A percentile compares a stretch with the other conserved stretches of the same genome.
phyloP scores from a whole-genome alignment of 2,797 vertebrate genomes.

The Philypnodon macrostomus region DNA sequence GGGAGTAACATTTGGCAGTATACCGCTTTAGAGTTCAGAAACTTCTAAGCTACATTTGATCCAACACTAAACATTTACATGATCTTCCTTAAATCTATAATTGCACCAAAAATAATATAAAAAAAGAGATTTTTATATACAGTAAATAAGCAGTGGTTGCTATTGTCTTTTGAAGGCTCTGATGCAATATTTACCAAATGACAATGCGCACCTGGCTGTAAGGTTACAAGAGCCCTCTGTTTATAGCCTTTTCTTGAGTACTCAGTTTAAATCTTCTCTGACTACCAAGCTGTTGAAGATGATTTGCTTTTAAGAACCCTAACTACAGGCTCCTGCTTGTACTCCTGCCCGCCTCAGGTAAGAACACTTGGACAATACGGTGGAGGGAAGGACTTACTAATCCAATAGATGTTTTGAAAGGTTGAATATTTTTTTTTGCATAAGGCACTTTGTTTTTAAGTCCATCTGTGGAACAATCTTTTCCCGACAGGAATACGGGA shows the following conservation, averaged over 20 bases:
- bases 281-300: constrained; percentile 16
- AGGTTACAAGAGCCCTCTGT: neutral
- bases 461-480: neutral
- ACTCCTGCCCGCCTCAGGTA: constrained; percentile 22
- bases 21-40: constrained; percentile 1
- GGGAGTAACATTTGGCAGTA: no score
- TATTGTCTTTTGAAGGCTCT: constrained; percentile 5
- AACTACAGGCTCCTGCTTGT: constrained; percentile 43
- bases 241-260: constrained; percentile 11
- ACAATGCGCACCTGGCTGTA: constrained; percentile 5
- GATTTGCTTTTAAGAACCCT: constrained; percentile 28
- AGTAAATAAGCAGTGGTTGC: neutral
- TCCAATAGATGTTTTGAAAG: neutral
- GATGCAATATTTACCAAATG: constrained; percentile 10
- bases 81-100: neutral
- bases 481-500: no score
- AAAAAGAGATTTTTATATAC: neutral
- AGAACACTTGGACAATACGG: constrained; percentile 12
- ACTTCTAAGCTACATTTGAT: neutral
- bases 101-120: neutral
- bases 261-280: constrained; percentile 5
- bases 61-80: neutral
- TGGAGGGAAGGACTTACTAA: constrained; percentile 7
- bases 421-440: neutral
- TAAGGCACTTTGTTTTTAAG: neutral